Evolutionary conservation across 2,888 invertebrate genomes (phyloP).

Genomic region (Xestia xanthographa): DNA sequence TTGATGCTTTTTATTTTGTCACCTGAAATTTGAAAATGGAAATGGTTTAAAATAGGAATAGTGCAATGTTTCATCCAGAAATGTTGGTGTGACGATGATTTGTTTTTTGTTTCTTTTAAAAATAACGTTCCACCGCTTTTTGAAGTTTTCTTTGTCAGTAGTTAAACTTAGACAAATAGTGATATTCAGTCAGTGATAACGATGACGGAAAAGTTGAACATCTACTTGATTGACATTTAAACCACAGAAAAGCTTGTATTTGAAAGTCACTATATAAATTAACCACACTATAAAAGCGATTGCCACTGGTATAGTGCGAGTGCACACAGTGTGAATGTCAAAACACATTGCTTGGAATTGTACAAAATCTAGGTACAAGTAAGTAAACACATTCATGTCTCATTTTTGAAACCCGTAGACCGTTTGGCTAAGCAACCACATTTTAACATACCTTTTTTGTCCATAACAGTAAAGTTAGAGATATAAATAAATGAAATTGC

Average conservation of each 20-base stretch:
- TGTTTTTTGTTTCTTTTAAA: background rate
- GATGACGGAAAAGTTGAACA: background rate
- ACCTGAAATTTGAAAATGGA: constrained; percentile 89
- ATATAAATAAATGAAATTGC: background rate
- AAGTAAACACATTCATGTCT: too few relatives aligned
- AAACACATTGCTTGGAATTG: background rate
- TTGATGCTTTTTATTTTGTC: constrained; percentile 96
- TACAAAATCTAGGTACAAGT: background rate
- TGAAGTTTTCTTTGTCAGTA: background rate
- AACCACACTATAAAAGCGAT: background rate
- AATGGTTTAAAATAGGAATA: background rate
- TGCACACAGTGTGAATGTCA: background rate
- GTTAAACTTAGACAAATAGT: background rate
- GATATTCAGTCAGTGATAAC: background rate
- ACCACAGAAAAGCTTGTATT: too few relatives aligned
- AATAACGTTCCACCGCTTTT: background rate
- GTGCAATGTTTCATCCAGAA: background rate
- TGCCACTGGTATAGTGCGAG: background rate
- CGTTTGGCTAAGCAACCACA: background rate
- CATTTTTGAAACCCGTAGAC: background rate
- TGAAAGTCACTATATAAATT: too few relatives aligned
- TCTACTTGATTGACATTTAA: too few relatives aligned
- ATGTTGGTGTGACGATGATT: background rate
- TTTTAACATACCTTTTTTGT: constrained; percentile 27
- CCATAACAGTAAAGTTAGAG: background rate